Conservation (phyloP, 2,113 vertebrate genomes). For the Origma solitaria region DNA sequence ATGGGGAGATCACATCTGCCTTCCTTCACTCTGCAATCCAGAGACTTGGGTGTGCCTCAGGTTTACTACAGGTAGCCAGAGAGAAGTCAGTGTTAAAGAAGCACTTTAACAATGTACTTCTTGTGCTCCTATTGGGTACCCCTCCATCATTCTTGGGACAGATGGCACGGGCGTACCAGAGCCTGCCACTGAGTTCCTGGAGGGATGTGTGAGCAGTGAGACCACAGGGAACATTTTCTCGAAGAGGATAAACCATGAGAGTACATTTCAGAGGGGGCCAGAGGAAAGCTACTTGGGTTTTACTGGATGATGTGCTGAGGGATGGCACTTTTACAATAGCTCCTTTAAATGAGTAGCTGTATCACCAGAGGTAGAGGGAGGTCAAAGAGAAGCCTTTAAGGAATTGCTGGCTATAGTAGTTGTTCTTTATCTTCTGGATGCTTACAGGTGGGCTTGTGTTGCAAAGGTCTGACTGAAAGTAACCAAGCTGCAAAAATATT, state of each 20-base stretch:
- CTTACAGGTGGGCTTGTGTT: background rate
- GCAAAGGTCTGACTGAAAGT: background rate
- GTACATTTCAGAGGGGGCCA: background rate
- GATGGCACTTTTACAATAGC: background rate
- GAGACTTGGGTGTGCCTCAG: background rate
- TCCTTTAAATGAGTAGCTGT: background rate
- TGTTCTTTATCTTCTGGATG: background rate
- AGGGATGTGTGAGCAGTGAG: background rate
- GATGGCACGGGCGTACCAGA: rapidly evolving
- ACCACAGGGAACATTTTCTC: background rate
- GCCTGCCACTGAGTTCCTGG: rapidly evolving
- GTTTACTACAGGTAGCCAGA: background rate
- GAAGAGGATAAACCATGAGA: background rate
- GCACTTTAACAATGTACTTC: background rate
- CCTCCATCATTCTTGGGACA: background rate
- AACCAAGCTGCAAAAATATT: background rate
- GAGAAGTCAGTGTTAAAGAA: background rate
- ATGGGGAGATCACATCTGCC: background rate
- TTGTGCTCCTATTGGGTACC: background rate
- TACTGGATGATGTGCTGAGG: background rate
- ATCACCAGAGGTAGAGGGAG: background rate
- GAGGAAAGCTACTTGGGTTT: background rate
- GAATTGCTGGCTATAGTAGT: background rate
- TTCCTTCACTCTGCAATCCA: background rate
- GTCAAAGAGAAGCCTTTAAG: background rate